A percentile compares a stretch with the other conserved stretches of the same genome.
Evolutionary conservation across 2,113 vertebrate genomes (phyloP).

Genomic region (Sula dactylatra): DNA sequence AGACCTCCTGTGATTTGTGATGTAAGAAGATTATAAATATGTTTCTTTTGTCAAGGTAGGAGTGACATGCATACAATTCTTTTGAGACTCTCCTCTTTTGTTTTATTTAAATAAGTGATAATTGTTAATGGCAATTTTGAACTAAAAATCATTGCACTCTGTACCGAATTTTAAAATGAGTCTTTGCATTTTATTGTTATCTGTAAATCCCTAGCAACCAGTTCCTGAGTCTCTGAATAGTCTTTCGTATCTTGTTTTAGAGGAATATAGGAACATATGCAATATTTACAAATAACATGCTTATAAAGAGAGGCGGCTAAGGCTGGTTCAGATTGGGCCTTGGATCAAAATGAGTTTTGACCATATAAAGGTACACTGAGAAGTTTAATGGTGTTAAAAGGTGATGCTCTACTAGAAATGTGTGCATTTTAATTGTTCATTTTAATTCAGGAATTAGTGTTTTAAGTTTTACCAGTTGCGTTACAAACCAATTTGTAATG

Average conservation of each 20-base stretch:
- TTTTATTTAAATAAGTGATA: slow-evolving; percentile 49
- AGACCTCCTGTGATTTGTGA: slow-evolving; percentile 35
- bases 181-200: slow-evolving; percentile 22
- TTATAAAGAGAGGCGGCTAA: slow-evolving; percentile 5
- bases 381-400: background rate
- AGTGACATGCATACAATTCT: slow-evolving; percentile 21
- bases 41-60: slow-evolving; percentile 28
- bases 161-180: background rate
- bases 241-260: background rate
- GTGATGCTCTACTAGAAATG: background rate
- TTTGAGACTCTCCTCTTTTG: slow-evolving; percentile 33
- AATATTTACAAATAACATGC: slow-evolving; percentile 2
- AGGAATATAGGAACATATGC: background rate
- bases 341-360: background rate
- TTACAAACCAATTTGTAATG: background rate
- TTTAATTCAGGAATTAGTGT: background rate
- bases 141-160: background rate
- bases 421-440: background rate
- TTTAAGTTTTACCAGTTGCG: background rate
- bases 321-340: background rate
- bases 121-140: slow-evolving; percentile 21
- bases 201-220: slow-evolving; percentile 15
- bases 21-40: slow-evolving; percentile 44
- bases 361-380: background rate
- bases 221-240: background rate